Conservation (phyloP, 2,113 vertebrate species). For the Furnarius figulus region DNA sequence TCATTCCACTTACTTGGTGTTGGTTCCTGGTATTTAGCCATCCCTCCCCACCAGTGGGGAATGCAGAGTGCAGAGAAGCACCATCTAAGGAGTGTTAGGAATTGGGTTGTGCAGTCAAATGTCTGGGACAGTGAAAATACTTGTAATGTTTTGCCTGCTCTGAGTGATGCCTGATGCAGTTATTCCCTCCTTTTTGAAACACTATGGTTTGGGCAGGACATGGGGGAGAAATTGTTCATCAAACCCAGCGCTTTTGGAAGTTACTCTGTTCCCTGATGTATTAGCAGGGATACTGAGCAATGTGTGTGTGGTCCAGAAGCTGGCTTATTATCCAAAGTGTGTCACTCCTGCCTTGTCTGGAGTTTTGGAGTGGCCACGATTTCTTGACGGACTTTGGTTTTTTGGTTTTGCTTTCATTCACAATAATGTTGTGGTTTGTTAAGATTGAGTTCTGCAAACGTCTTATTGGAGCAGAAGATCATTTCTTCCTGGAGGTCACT, state of each 20-base stretch:
- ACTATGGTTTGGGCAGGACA: neutral
- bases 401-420: neutral
- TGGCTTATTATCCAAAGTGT: neutral
- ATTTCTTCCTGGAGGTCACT: neutral
- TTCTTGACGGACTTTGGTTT: neutral
- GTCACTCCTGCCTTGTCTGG: neutral
- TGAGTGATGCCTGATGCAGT: neutral
- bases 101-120: neutral
- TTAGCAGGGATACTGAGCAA: neutral
- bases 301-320: rapidly evolving
- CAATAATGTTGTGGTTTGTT: neutral
- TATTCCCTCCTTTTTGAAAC: neutral
- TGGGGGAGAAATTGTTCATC: neutral
- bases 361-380: neutral
- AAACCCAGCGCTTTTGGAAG: neutral
- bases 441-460: neutral
- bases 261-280: neutral
- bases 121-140: neutral
- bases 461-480: neutral
- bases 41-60: neutral
- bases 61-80: neutral
- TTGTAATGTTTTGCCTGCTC: neutral
- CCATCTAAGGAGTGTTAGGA: neutral
- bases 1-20: neutral
- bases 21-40: neutral